These are phyloP conservation scores for Diadumene lineata DNA, from an alignment of 92 coral and sea anemone species.

Conservation along the genomic window DNA sequence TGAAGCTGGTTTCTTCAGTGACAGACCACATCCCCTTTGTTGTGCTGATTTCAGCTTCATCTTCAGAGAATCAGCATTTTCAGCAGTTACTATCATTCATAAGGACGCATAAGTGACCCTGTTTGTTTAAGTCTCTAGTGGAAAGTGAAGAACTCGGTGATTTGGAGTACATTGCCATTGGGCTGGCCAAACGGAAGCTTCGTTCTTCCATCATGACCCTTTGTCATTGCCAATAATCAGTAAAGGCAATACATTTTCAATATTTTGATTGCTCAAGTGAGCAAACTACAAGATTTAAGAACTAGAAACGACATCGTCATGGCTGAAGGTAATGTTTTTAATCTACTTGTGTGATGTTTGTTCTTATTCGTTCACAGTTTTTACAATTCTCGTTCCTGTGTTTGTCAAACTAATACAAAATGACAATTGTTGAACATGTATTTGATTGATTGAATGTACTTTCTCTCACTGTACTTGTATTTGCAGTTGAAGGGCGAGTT, in stretches of 20 bases:
- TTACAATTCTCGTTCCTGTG: background rate
- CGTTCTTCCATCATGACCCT: slow-evolving; percentile 21
- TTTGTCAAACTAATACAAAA: background rate
- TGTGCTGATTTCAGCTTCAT: slow-evolving; percentile 12
- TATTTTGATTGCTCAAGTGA: background rate
- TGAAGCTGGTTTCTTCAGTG: background rate
- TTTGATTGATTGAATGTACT: background rate
- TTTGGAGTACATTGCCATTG: slow-evolving; percentile 12
- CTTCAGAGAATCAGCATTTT: slow-evolving; percentile 2
- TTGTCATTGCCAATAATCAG: background rate
- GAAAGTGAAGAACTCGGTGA: slow-evolving; percentile 4
- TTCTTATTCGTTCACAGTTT: too few species aligned
- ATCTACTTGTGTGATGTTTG: background rate
- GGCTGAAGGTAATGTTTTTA: slow-evolving; percentile 17
- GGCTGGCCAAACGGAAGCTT: slow-evolving; percentile 18
- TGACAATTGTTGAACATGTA: background rate
- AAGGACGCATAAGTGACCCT: slow-evolving; percentile 3
- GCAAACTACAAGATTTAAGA: background rate
- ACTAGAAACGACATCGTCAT: background rate
- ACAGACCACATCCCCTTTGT: slow-evolving; percentile 33
- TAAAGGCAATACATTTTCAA: background rate
- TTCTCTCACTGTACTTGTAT: background rate
- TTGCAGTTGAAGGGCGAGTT: slow-evolving; percentile 55
- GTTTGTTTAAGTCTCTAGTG: slow-evolving; percentile 7
- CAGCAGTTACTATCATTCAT: background rate